phyloP scores from a whole-genome alignment of 1,140 invertebrate genomes.

The Aphidius gifuensis region DNA sequence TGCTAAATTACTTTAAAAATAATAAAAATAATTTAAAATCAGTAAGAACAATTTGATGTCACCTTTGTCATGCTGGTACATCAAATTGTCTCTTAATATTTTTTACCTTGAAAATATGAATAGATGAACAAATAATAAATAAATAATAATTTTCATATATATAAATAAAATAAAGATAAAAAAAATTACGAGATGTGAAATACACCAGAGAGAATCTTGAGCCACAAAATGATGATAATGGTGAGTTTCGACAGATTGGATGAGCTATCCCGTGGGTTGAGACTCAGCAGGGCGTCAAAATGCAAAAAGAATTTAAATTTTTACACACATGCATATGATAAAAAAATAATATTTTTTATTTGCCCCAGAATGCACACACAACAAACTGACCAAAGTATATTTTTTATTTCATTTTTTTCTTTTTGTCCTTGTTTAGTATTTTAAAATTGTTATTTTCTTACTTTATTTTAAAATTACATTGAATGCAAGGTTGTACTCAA shows the following conservation, averaged over 20 bases:
- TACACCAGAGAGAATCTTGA: slow-evolving; percentile 21
- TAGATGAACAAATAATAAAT: too few species aligned
- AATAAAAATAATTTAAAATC: too few species aligned
- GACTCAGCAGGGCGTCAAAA: slow-evolving; percentile 34
- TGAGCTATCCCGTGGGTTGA: slow-evolving; percentile 31
- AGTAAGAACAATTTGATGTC: too few species aligned
- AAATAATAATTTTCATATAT: too few species aligned
- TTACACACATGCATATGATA: slow-evolving; percentile 2
- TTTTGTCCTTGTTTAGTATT: slow-evolving; percentile 10
- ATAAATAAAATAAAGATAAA: slow-evolving; percentile 1
- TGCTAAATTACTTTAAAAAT: too few species aligned
- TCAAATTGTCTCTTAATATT: too few species aligned
- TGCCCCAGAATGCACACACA: slow-evolving; percentile 6
- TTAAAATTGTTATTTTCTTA: too few species aligned
- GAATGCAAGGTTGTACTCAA: slow-evolving; percentile 32
- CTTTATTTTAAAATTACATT: too few species aligned
- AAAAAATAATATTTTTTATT: neutral
- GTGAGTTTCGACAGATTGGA: slow-evolving; percentile 34
- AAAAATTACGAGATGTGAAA: slow-evolving; percentile 15
- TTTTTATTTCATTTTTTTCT: slow-evolving; percentile 9
- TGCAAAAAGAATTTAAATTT: slow-evolving; percentile 14
- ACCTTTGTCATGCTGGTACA: too few species aligned
- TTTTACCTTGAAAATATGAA: too few species aligned
- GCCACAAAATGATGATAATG: slow-evolving; percentile 32
- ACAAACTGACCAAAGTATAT: neutral